Conservation (phyloP, 2,797 vertebrate species). For the Poeciliopsis turneri region DNA sequence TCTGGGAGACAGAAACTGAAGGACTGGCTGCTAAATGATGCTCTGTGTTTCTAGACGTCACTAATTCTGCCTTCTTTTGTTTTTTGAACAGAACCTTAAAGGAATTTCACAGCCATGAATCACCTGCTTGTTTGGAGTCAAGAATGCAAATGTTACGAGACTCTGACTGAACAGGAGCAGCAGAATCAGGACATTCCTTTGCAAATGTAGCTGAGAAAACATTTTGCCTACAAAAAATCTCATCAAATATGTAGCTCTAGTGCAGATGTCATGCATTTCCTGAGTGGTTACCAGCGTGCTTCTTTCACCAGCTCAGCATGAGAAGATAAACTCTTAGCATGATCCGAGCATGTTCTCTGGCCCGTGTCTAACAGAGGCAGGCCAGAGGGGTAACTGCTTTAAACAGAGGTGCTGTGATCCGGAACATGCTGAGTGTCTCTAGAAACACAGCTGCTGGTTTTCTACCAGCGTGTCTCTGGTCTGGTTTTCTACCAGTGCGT, state of each 20-base stretch:
- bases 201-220: slow-evolving; percentile 5
- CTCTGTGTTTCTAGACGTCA: not conserved
- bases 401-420: slow-evolving; percentile 13
- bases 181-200: not conserved
- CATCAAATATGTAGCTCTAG: slow-evolving; percentile 24
- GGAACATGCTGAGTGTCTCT: slow-evolving; percentile 19
- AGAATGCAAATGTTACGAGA: not conserved
- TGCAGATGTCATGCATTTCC: not conserved
- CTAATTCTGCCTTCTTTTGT: not conserved
- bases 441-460: slow-evolving; percentile 15
- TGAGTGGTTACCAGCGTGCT: slow-evolving; percentile 23
- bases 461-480: no score
- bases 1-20: not conserved
- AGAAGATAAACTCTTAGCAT: slow-evolving; percentile 59
- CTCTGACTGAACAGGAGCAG: not conserved
- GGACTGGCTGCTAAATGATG: not conserved
- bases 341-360: slow-evolving; percentile 58
- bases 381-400: slow-evolving; percentile 19
- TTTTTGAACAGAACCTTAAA: not conserved
- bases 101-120: not conserved
- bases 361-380: slow-evolving; percentile 62
- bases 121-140: not conserved
- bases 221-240: slow-evolving; percentile 9
- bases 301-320: slow-evolving; percentile 42
- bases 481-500: no score